Evolutionary conservation across 1,140 invertebrate species (phyloP).

Genomic region (Babylonia areolata): DNA sequence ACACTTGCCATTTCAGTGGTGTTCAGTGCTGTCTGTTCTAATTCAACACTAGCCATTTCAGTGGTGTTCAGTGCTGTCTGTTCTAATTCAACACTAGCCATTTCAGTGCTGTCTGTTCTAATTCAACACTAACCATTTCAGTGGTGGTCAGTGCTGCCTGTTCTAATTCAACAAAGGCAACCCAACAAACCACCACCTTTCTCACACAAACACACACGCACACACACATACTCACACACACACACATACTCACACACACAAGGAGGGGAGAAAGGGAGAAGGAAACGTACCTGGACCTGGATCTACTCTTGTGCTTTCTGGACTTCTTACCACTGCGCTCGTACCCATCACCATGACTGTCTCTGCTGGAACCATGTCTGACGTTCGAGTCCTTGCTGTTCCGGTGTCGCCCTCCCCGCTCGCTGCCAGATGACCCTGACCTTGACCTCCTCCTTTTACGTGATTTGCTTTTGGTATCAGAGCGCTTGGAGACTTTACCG

Average conservation of each 20-base stretch:
- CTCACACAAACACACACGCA: not conserved
- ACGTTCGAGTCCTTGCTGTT: constrained; percentile 20
- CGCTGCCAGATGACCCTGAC: constrained; percentile 59
- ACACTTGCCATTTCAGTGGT: too few relatives aligned
- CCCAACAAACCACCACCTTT: too few relatives aligned
- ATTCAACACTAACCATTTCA: too few relatives aligned
- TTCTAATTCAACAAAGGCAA: too few relatives aligned
- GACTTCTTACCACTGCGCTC: constrained; percentile 69
- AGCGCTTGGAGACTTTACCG: not conserved
- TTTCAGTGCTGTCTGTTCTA: too few relatives aligned
- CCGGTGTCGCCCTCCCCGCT: constrained; percentile 37
- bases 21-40: too few relatives aligned
- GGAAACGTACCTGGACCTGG: constrained; percentile 63
- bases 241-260: constrained; percentile 26
- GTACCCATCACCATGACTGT: constrained; percentile 50
- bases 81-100: too few relatives aligned
- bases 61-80: too few relatives aligned
- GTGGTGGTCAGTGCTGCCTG: too few relatives aligned
- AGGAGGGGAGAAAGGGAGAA: not conserved
- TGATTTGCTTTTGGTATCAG: constrained; percentile 47
- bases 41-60: too few relatives aligned
- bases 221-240: not conserved
- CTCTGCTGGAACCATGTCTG: constrained; percentile 28
- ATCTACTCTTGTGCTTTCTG: constrained; percentile 68
- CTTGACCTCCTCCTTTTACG: constrained; percentile 49